These are phyloP conservation scores for Propithecus perrieri DNA, from an alignment of 2,797 vertebrate species.

Conservation along the genomic window DNA sequence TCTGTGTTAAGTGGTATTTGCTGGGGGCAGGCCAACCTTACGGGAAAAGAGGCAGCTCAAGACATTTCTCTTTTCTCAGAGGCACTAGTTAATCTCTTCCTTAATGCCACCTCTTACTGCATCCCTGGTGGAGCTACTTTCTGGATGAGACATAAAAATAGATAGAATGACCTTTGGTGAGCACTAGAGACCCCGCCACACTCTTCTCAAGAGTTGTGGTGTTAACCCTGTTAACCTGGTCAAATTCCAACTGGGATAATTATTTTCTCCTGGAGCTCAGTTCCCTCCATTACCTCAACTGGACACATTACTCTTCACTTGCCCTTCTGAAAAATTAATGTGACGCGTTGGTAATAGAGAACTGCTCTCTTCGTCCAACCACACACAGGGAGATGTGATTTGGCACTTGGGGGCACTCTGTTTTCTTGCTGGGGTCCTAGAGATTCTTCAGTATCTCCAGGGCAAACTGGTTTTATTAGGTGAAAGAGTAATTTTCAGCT, in stretches of 20 bases:
- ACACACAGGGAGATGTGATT: not conserved
- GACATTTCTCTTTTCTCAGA: constrained; percentile 36
- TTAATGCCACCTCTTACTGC: constrained; percentile 33
- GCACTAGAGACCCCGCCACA: constrained; percentile 11
- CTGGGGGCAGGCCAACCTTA: not conserved
- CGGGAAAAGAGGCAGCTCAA: not conserved
- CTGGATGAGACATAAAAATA: constrained; percentile 64
- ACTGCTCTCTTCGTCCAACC: not conserved
- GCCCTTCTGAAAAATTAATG: constrained; percentile 73
- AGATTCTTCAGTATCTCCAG: constrained; percentile 43
- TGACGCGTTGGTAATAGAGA: not conserved
- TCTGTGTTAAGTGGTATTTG: constrained; percentile 8
- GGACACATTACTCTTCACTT: constrained; percentile 69
- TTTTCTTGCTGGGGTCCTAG: constrained; percentile 33
- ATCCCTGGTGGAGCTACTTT: constrained; percentile 49
- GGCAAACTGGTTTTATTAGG: constrained; percentile 62
- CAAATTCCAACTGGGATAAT: constrained; percentile 47
- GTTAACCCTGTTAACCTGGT: constrained; percentile 60
- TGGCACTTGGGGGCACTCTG: constrained; percentile 11
- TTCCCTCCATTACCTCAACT: constrained; percentile 51
- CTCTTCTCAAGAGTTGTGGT: constrained; percentile 57
- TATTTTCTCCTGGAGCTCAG: not conserved
- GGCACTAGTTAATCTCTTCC: constrained; percentile 34
- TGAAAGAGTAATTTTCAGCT: constrained; percentile 64
- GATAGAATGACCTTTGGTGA: constrained; percentile 66